These are phyloP conservation scores for Ridgeia piscesae DNA, from an alignment of 1,140 invertebrate species.

Conservation along the genomic window DNA sequence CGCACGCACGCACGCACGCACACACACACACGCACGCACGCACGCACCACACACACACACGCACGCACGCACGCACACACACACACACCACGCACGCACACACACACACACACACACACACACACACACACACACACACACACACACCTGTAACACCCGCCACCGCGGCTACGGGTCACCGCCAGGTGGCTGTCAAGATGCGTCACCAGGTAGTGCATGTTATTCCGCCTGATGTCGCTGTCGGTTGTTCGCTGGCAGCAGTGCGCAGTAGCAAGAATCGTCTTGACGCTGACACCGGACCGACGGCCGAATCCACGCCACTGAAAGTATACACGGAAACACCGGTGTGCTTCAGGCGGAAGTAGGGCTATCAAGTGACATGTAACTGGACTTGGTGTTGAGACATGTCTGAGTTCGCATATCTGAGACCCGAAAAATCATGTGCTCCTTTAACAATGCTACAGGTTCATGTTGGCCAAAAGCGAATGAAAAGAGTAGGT, in stretches of 20 bases:
- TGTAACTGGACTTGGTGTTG: not conserved
- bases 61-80: too few species aligned
- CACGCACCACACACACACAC: too few species aligned
- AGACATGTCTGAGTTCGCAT: too few species aligned
- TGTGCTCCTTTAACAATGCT: too few species aligned
- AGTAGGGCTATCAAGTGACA: not conserved
- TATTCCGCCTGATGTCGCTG: not conserved
- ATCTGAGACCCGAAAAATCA: too few species aligned
- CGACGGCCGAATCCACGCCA: not conserved
- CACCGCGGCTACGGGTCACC: not conserved
- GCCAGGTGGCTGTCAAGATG: conserved; percentile 11
- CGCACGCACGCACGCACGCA: too few species aligned
- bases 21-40: too few species aligned
- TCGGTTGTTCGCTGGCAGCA: conserved; percentile 6
- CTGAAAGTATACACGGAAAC: not conserved
- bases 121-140: too few species aligned
- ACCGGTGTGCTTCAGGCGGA: not conserved
- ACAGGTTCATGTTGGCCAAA: too few species aligned
- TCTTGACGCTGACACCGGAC: conserved; percentile 14
- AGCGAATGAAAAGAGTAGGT: too few species aligned
- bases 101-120: too few species aligned
- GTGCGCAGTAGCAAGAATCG: not conserved
- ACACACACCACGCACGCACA: too few species aligned
- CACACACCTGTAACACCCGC: not conserved
- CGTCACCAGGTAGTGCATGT: conserved; percentile 12